phyloP scores from a whole-genome alignment of 2,888 invertebrate genomes.

The Lypha dubia region DNA sequence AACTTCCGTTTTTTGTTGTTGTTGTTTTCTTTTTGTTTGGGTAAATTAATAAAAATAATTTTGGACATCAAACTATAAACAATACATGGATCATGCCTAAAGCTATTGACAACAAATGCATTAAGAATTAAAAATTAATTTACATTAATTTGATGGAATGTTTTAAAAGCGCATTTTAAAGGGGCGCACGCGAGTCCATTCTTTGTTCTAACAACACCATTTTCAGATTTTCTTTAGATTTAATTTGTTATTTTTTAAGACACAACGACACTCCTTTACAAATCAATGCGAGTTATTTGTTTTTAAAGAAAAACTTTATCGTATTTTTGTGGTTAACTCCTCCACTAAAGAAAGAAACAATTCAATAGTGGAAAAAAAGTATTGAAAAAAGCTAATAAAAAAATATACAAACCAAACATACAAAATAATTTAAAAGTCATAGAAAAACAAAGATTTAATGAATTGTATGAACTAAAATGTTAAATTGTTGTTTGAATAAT shows the following conservation, averaged over 20 bases:
- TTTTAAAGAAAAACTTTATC: not conserved
- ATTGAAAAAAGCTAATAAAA: not conserved
- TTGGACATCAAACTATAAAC: slow-evolving; percentile 16
- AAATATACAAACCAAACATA: not conserved
- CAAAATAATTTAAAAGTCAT: slow-evolving; percentile 38
- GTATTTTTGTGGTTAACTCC: slow-evolving; percentile 50
- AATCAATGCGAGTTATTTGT: not conserved
- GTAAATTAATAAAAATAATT: slow-evolving; percentile 26
- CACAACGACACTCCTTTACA: slow-evolving; percentile 35
- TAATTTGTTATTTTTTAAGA: not conserved
- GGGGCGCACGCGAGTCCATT: slow-evolving; percentile 55
- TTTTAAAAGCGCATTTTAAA: slow-evolving; percentile 16
- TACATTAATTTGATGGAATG: slow-evolving; percentile 16
- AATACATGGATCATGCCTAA: not conserved
- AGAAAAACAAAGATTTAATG: slow-evolving; percentile 28
- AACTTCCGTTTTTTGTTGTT: slow-evolving; percentile 53
- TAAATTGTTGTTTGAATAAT: slow-evolving; percentile 73
- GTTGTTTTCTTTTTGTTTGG: too few relatives aligned
- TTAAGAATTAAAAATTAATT: slow-evolving; percentile 17
- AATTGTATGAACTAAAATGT: slow-evolving; percentile 46
- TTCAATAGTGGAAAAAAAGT: not conserved
- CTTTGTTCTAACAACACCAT: slow-evolving; percentile 5
- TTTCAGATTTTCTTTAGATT: slow-evolving; percentile 14
- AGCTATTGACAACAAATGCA: not conserved
- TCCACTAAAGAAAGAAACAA: not conserved